Evolutionary conservation across 2,797 vertebrate species (phyloP).

Genomic region (Bucorvus abyssinicus): DNA sequence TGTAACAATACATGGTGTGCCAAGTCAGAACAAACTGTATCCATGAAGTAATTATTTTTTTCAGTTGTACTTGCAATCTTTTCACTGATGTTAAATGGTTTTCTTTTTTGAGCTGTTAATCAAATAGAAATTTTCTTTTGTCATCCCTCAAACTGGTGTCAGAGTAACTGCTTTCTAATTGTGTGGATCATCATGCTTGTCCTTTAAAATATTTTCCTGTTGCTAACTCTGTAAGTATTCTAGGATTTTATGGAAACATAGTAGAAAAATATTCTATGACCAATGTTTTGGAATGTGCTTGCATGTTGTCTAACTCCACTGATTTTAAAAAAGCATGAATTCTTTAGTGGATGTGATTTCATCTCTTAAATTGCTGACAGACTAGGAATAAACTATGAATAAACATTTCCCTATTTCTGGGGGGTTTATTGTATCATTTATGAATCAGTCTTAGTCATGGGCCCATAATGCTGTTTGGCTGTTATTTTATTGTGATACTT

Average conservation of each 20-base stretch:
- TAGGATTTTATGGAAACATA: not conserved
- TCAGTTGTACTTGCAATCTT: not conserved
- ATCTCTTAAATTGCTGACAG: not conserved
- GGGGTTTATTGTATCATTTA: not conserved
- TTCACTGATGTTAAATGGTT: not conserved
- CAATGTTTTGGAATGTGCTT: not conserved
- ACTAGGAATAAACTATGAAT: not conserved
- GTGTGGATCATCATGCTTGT: not conserved
- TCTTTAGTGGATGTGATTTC: not conserved
- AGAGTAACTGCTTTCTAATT: not conserved
- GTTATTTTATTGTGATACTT: not conserved
- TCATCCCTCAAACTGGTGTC: not conserved
- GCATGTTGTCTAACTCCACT: not conserved
- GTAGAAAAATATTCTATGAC: not conserved
- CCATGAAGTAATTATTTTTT: not conserved
- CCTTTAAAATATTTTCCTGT: not conserved
- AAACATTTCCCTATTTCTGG: not conserved
- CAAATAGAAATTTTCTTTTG: not conserved
- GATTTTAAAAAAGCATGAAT: not conserved
- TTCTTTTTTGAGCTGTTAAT: not conserved
- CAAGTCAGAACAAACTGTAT: not conserved
- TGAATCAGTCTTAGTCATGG: not conserved
- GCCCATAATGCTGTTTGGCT: not conserved
- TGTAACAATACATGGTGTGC: not conserved
- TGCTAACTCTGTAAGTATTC: not conserved